Percentiles rank a stretch among this genome's conserved stretches.
Evolutionary conservation across 2,888 invertebrate genomes (phyloP).

Genomic region (Lamproptera curius): DNA sequence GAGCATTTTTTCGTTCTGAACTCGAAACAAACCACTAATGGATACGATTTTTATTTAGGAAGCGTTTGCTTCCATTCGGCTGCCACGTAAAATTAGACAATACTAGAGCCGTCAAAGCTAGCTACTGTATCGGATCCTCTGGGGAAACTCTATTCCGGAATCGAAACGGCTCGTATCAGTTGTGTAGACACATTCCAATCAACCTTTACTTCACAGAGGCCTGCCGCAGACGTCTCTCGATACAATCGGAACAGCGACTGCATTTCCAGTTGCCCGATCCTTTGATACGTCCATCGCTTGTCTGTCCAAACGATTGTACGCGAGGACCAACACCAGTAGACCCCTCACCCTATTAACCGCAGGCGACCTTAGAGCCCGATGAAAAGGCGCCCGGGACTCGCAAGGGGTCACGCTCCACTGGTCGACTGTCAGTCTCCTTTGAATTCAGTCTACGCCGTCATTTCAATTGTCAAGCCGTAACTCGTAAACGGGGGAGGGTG

Average conservation of each 20-base stretch:
- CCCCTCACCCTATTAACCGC: conserved; percentile 36
- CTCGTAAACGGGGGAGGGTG: conserved; percentile 70
- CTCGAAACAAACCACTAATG: too few species aligned
- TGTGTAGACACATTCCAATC: conserved; percentile 69
- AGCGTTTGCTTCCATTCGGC: background rate
- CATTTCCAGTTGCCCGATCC: conserved; percentile 66
- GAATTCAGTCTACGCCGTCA: conserved; percentile 62
- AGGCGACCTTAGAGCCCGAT: conserved; percentile 23
- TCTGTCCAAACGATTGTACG: conserved; percentile 71
- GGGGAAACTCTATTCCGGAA: conserved; percentile 39
- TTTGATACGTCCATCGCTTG: conserved; percentile 77
- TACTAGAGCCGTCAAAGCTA: conserved; percentile 6
- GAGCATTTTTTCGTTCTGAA: too few species aligned
- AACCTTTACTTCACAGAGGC: conserved; percentile 63
- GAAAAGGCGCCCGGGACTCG: conserved; percentile 33
- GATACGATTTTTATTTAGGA: too few species aligned
- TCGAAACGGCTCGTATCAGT: conserved; percentile 56
- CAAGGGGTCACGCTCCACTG: conserved; percentile 40
- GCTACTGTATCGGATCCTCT: conserved; percentile 22
- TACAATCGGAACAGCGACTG: conserved; percentile 74
- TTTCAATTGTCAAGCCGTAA: conserved; percentile 72
- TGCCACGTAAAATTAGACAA: conserved; percentile 5
- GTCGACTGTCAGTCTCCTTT: conserved; percentile 44
- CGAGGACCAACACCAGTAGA: conserved; percentile 46
- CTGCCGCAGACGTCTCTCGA: conserved; percentile 70